Evolutionary conservation across 2,113 vertebrate species (phyloP).

Genomic region (Phyllostomus discolor): DNA sequence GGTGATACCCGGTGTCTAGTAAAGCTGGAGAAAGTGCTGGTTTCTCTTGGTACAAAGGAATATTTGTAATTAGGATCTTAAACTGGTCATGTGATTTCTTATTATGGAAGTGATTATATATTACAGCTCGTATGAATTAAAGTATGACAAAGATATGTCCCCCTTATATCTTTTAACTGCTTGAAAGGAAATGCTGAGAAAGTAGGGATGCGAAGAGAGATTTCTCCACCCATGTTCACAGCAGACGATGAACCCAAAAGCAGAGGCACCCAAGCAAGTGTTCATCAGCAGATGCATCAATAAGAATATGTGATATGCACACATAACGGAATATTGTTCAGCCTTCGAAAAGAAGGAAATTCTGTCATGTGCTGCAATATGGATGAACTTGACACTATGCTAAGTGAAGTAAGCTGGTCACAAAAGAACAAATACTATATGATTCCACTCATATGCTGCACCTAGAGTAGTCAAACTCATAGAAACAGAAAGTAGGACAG

Average conservation of each 20-base stretch:
- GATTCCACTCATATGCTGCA: background rate
- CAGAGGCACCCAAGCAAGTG: background rate
- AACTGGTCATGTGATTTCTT: background rate
- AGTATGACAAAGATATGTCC: background rate
- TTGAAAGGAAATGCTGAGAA: constrained; percentile 1
- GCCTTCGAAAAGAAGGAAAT: background rate
- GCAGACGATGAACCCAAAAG: background rate
- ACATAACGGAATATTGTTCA: background rate
- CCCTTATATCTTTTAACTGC: background rate
- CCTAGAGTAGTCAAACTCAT: background rate
- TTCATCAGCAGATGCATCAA: background rate
- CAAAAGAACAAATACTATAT: background rate
- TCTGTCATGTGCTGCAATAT: background rate
- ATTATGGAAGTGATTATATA: background rate
- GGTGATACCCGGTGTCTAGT: background rate
- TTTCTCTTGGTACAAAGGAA: background rate
- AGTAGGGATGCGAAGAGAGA: background rate
- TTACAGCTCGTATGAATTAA: background rate
- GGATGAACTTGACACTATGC: background rate
- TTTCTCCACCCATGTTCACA: background rate
- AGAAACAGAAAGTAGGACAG: background rate
- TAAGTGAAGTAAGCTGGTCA: background rate
- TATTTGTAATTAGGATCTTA: background rate
- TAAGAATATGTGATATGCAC: background rate
- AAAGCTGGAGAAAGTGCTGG: background rate